Conservation (phyloP, 2,113 vertebrate genomes). For the Girardinichthys multiradiatus region DNA sequence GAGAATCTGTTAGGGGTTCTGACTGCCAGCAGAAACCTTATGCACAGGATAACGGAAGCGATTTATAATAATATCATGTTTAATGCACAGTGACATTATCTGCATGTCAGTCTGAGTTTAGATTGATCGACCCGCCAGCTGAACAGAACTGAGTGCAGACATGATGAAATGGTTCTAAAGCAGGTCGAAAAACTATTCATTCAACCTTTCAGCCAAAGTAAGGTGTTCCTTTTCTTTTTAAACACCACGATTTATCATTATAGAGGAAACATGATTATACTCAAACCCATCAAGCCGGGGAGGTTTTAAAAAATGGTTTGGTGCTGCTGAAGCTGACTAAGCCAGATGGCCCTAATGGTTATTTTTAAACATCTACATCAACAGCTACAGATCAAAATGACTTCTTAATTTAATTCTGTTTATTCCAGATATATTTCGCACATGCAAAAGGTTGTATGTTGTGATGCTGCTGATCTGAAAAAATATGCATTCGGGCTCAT, state of each 20-base stretch:
- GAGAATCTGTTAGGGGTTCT: neutral
- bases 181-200: constrained; percentile 10
- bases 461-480: neutral
- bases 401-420: constrained; percentile 67
- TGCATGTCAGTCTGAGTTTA: constrained; percentile 1
- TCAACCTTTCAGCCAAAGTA: constrained; percentile 24
- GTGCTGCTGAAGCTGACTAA: constrained; percentile 17
- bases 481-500: neutral
- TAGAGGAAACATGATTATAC: constrained; percentile 3
- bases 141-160: neutral
- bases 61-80: constrained; percentile 52
- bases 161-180: constrained; percentile 26
- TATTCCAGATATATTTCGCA: constrained; percentile 61
- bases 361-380: constrained; percentile 43
- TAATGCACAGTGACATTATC: constrained; percentile 48
- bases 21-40: constrained; percentile 27
- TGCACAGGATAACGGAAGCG: constrained; percentile 16
- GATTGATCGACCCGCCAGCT: constrained; percentile 35
- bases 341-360: constrained; percentile 1
- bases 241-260: constrained; percentile 22
- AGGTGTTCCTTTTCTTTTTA: neutral
- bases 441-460: constrained; percentile 1
- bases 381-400: constrained; percentile 50
- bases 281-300: constrained; percentile 18
- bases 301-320: constrained; percentile 7